phyloP scores from a whole-genome alignment of 2,113 vertebrate species.

The Neolamprologus ventralis region DNA sequence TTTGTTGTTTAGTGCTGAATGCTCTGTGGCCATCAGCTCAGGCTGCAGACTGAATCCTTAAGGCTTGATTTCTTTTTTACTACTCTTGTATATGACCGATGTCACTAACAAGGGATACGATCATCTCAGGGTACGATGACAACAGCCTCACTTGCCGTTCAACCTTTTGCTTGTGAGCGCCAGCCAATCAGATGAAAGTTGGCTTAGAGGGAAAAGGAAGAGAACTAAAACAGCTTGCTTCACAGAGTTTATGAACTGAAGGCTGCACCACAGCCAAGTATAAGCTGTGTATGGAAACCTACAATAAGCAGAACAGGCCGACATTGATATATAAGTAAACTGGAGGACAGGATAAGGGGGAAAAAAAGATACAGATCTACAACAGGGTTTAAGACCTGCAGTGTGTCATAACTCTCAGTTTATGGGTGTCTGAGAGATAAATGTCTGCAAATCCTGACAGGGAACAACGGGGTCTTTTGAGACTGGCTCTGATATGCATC shows the following conservation, averaged over 20 bases:
- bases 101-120: background rate
- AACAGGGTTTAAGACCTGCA: background rate
- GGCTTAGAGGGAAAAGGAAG: background rate
- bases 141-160: background rate
- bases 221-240: background rate
- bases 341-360: background rate
- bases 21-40: background rate
- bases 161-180: background rate
- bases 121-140: background rate
- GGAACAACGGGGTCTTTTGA: background rate
- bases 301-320: background rate
- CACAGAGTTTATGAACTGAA: background rate
- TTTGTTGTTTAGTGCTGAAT: background rate
- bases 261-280: accelerated
- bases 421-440: background rate
- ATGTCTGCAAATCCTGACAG: background rate
- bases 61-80: background rate
- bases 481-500: background rate
- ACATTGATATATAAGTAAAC: background rate
- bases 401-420: background rate
- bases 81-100: background rate
- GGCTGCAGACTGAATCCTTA: background rate
- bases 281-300: background rate
- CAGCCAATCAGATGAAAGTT: background rate
- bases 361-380: background rate